Evolutionary conservation across 2,797 vertebrate species (phyloP).

Genomic region (Acanthurus tractus): DNA sequence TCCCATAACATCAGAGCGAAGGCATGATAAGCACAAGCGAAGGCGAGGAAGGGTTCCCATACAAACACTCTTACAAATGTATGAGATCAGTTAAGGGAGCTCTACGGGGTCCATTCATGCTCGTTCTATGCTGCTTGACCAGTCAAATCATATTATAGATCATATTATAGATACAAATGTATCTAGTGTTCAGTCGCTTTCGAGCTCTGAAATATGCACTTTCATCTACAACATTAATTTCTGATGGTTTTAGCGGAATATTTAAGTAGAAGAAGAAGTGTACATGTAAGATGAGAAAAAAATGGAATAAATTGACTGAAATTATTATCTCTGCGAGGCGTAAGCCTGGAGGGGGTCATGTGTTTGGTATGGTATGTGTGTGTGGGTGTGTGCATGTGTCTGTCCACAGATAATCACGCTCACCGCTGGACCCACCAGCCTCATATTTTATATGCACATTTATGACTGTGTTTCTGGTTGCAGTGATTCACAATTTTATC

Average conservation of each 20-base stretch:
- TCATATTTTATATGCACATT: too few species aligned
- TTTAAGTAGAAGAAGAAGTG: conserved; percentile 10
- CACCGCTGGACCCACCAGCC: too few species aligned
- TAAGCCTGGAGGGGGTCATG: too few species aligned
- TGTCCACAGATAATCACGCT: too few species aligned
- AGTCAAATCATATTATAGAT: conserved; percentile 50
- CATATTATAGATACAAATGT: conserved; percentile 51
- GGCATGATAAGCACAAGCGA: background rate
- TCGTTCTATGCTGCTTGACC: conserved; percentile 30
- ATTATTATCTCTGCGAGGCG: too few species aligned
- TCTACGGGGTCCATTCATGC: conserved; percentile 10
- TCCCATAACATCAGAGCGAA: conserved; percentile 15
- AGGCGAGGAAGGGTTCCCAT: conserved; percentile 2
- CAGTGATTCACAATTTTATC: too few species aligned
- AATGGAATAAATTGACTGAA: background rate
- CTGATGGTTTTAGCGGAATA: conserved; percentile 23
- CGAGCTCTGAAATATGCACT: conserved; percentile 35
- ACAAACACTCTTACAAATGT: conserved; percentile 3
- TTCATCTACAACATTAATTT: conserved; percentile 48
- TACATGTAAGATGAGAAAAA: background rate
- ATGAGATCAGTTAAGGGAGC: conserved; percentile 25
- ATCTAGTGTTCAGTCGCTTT: conserved; percentile 32
- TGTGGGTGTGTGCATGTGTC: too few species aligned
- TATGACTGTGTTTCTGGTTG: too few species aligned
- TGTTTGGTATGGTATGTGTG: too few species aligned